Evolutionary conservation across 2,888 invertebrate species (phyloP).

Genomic region (Oxyscelio sp.): DNA sequence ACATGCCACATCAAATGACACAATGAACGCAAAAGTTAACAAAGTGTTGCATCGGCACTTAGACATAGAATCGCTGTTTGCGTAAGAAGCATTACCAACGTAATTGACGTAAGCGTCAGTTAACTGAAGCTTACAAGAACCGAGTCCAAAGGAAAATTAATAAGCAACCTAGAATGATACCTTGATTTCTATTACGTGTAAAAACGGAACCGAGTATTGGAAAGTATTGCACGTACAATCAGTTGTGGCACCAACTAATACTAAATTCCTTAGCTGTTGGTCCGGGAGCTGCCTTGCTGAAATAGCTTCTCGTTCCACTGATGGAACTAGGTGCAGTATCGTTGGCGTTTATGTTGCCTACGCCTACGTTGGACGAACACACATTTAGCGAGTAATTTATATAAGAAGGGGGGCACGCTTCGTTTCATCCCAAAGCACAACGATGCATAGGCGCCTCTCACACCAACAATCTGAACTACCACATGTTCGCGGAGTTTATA

Average conservation of each 20-base stretch:
- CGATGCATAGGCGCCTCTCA: slow-evolving; percentile 85
- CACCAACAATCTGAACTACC: slow-evolving; percentile 26
- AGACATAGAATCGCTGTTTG: slow-evolving; percentile 8
- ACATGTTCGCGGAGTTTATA: slow-evolving; percentile 23
- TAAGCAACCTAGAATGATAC: slow-evolving; percentile 33
- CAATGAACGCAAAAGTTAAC: slow-evolving; percentile 16
- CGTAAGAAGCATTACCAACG: slow-evolving; percentile 14
- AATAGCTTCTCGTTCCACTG: slow-evolving; percentile 81
- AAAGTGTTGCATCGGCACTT: slow-evolving; percentile 24
- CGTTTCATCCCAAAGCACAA: slow-evolving; percentile 88
- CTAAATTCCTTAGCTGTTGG: slow-evolving; percentile 44
- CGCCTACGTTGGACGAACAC: slow-evolving; percentile 76
- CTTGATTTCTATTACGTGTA: slow-evolving; percentile 32
- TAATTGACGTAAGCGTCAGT: slow-evolving; percentile 50
- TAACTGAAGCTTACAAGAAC: slow-evolving; percentile 22
- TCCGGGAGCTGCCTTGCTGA: slow-evolving; percentile 74
- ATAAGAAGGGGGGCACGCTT: slow-evolving; percentile 87
- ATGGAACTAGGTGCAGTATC: slow-evolving; percentile 65
- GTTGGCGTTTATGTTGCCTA: slow-evolving; percentile 57
- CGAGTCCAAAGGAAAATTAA: slow-evolving; percentile 30
- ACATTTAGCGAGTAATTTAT: slow-evolving; percentile 88
- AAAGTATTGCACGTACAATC: slow-evolving; percentile 69
- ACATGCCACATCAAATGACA: neutral
- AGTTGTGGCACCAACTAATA: slow-evolving; percentile 47
- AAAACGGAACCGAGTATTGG: slow-evolving; percentile 30